These are phyloP conservation scores for Dendrocincla fuliginosa DNA, from an alignment of 2,797 vertebrate species.

Conservation along the genomic window DNA sequence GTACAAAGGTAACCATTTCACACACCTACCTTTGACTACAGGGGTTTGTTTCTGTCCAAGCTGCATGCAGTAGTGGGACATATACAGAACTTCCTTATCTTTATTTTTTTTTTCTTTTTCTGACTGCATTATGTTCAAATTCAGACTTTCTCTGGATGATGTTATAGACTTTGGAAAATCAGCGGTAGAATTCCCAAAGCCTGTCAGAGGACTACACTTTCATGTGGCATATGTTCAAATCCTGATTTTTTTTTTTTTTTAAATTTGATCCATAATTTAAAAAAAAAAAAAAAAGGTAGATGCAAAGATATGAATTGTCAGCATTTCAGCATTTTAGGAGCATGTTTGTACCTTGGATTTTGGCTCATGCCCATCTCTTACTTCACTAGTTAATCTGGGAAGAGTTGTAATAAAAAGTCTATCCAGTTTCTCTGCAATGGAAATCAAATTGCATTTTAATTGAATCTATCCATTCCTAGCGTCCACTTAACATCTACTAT, in stretches of 20 bases:
- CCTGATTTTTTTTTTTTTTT: not conserved
- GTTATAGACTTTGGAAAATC: not conserved
- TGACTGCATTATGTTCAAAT: not conserved
- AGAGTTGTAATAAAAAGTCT: not conserved
- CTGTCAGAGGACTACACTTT: not conserved
- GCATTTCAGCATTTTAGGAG: not conserved
- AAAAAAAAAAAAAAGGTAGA: not conserved
- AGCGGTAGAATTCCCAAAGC: not conserved
- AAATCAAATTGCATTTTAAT: not conserved
- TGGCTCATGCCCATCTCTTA: not conserved
- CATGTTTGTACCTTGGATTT: not conserved
- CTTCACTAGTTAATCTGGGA: not conserved
- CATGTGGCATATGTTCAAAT: not conserved
- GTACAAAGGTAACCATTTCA: not conserved
- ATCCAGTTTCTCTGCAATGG: not conserved
- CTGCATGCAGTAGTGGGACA: not conserved
- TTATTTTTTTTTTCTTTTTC: not conserved
- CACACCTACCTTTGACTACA: not conserved
- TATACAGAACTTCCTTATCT: not conserved
- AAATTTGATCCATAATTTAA: not conserved
- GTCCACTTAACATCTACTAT: not conserved
- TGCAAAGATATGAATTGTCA: not conserved
- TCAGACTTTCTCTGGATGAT: not conserved
- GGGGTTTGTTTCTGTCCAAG: not conserved
- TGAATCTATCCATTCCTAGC: not conserved